A percentile compares a stretch with the other conserved stretches of the same genome.
phyloP scores from a whole-genome alignment of 2,113 vertebrate species.

The Oncorhynchus gorbuscha region DNA sequence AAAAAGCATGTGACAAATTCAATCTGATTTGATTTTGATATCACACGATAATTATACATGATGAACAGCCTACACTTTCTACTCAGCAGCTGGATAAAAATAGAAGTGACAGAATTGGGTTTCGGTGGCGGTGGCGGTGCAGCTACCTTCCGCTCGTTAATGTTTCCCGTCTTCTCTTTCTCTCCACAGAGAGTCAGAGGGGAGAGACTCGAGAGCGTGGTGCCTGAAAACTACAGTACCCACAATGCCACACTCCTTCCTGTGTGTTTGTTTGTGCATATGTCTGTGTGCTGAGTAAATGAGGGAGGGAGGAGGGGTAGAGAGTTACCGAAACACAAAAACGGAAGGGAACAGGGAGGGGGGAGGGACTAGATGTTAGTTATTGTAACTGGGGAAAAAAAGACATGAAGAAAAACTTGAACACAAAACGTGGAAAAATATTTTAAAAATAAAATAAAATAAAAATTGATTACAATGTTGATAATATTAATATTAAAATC shows the following conservation, averaged over 20 bases:
- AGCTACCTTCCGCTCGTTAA: no score
- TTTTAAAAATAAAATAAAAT: not conserved
- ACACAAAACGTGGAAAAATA: conserved; percentile 39
- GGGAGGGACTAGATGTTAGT: conserved; percentile 42
- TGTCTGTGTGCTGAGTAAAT: conserved; percentile 31
- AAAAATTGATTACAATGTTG: conserved; percentile 35
- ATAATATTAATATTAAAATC: conserved; percentile 46
- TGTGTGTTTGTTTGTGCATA: conserved; percentile 44
- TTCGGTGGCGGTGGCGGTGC: no score
- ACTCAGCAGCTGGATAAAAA: no score
- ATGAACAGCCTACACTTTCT: no score
- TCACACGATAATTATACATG: no score
- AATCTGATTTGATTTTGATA: no score
- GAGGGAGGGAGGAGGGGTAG: not conserved
- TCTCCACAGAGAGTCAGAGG: conserved; percentile 47
- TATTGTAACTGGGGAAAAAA: conserved; percentile 50
- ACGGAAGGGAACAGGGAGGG: conserved; percentile 1
- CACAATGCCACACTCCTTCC: conserved; percentile 62
- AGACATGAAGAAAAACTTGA: conserved; percentile 54
- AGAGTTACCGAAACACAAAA: conserved; percentile 4
- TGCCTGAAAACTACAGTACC: conserved; percentile 54
- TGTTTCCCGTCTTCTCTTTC: not conserved
- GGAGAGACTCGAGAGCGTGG: conserved; percentile 54
- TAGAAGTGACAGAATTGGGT: no score
- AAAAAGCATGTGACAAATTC: no score